A percentile compares a stretch with the other conserved stretches of the same genome.
Evolutionary conservation across 2,113 vertebrate species (phyloP).

Genomic region (Okapia johnstoni): DNA sequence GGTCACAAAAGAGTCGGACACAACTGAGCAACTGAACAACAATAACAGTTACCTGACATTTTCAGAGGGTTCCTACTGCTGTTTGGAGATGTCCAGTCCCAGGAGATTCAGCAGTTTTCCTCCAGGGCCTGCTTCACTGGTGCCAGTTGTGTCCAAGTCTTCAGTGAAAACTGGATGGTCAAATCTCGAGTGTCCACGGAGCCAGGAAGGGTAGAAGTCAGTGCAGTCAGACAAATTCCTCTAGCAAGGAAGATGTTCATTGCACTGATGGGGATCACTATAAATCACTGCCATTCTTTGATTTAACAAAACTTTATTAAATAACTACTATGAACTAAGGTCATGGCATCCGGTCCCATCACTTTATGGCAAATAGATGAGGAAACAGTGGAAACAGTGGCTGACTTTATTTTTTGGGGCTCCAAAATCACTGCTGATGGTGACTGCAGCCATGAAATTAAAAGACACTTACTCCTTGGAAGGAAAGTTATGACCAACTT

Average conservation of each 20-base stretch:
- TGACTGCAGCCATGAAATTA: neutral
- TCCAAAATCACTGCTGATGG: neutral
- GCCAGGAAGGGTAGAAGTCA: neutral
- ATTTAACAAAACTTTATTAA: neutral
- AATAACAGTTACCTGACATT: neutral
- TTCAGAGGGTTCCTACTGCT: neutral
- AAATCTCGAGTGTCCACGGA: neutral
- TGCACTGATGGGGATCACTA: neutral
- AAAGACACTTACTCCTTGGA: neutral
- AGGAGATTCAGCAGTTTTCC: neutral
- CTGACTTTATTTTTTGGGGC: accelerated
- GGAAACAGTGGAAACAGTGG: neutral
- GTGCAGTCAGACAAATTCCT: neutral
- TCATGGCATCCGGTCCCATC: neutral
- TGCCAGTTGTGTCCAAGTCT: neutral
- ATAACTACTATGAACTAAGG: neutral
- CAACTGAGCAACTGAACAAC: neutral
- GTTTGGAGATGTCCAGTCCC: neutral
- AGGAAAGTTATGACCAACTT: neutral
- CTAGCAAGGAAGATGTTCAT: neutral
- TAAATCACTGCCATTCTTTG: neutral
- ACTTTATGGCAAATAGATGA: neutral
- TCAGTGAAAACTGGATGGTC: neutral
- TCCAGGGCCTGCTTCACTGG: neutral
- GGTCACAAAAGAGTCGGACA: neutral